Evolutionary conservation across 1,140 invertebrate genomes (phyloP).

Genomic region (Nasonia giraulti): DNA sequence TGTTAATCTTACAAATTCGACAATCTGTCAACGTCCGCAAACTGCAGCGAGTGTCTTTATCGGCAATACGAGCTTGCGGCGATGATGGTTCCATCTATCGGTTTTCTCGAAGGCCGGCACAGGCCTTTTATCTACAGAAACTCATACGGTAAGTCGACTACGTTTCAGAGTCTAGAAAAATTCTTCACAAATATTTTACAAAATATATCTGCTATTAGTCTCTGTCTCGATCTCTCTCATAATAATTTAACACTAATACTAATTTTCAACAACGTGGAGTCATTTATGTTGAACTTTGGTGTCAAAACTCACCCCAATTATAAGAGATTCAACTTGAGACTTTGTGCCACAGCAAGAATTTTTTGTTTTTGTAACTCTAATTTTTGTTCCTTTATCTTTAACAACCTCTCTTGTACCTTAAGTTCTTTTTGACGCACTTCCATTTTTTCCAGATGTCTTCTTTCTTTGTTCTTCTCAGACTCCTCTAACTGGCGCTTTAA

Average conservation of each 20-base stretch:
- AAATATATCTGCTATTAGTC: constrained; percentile 21
- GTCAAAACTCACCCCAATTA: constrained; percentile 7
- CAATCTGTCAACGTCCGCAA: no score
- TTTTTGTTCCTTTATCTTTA: constrained; percentile 64
- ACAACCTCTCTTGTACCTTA: constrained; percentile 59
- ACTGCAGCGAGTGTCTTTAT: not conserved
- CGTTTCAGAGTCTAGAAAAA: not conserved
- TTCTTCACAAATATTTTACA: not conserved
- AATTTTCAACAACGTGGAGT: not conserved
- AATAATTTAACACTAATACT: not conserved
- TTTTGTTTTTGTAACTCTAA: constrained; percentile 58
- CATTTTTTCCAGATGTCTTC: constrained; percentile 66
- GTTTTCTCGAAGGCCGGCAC: not conserved
- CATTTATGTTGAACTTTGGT: constrained; percentile 25
- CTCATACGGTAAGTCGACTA: constrained; percentile 16
- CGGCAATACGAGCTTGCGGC: not conserved
- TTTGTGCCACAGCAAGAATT: constrained; percentile 59
- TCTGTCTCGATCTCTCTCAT: constrained; percentile 31
- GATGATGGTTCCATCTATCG: constrained; percentile 8
- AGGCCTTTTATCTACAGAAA: not conserved
- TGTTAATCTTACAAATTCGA: no score
- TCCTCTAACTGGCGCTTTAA: constrained; percentile 49
- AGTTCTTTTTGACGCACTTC: constrained; percentile 58
- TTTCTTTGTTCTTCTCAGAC: constrained; percentile 61
- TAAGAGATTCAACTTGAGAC: constrained; percentile 55